Conservation (phyloP, 2,888 invertebrate genomes). For the Nesidiocoris tenuis region DNA sequence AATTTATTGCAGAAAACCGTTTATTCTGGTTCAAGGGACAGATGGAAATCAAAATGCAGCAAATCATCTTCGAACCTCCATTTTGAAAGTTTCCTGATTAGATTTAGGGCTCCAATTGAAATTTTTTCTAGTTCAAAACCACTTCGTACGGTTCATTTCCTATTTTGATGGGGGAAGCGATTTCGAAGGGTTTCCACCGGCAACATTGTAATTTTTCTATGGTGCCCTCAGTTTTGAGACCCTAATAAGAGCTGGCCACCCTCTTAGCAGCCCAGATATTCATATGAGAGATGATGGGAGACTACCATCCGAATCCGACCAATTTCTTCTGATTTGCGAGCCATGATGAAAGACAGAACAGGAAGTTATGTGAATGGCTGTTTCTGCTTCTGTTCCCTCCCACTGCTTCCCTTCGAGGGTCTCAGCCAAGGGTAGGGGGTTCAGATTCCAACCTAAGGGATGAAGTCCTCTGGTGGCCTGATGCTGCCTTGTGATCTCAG, state of each 20-base stretch:
- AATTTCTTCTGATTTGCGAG: background rate
- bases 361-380: background rate
- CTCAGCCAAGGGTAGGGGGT: background rate
- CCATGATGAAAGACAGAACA: background rate
- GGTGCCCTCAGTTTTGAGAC: background rate
- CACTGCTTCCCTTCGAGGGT: too few species aligned
- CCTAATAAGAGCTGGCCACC: background rate
- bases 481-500: background rate
- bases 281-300: background rate
- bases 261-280: background rate
- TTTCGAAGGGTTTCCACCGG: background rate
- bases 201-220: background rate
- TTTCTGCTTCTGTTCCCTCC: background rate
- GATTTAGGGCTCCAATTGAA: conserved; percentile 7
- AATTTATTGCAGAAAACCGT: background rate
- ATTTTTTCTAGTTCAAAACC: conserved; percentile 6
- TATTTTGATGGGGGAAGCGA: conserved; percentile 5
- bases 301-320: background rate
- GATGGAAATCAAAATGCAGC: background rate
- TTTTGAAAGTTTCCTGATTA: background rate
- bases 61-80: background rate
- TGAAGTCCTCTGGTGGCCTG: background rate
- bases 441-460: background rate
- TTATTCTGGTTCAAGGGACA: background rate
- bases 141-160: conserved; percentile 16